phyloP scores from a whole-genome alignment of 2,797 vertebrate species.

The Pteronotus mesoamericanus region DNA sequence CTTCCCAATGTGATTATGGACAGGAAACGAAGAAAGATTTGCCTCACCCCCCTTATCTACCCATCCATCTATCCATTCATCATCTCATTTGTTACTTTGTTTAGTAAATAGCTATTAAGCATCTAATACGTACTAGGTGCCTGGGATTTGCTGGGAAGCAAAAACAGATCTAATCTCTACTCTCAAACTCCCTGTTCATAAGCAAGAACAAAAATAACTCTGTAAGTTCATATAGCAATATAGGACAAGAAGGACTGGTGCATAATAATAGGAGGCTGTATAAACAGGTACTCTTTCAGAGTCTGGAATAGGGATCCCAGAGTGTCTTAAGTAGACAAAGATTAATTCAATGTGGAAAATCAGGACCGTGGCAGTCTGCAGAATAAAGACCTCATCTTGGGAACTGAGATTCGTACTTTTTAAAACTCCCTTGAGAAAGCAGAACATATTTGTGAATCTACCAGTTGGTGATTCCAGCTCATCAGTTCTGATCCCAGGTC shows the following conservation, averaged over 20 bases:
- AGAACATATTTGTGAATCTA: conserved; percentile 6
- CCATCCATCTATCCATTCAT: conserved; percentile 6
- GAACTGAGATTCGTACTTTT: not conserved
- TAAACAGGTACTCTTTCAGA: not conserved
- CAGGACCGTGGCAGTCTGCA: not conserved
- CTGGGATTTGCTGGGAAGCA: not conserved
- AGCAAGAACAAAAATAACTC: conserved; percentile 25
- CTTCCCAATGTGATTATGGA: conserved; percentile 25
- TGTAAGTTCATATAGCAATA: not conserved
- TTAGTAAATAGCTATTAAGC: not conserved
- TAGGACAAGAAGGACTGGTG: not conserved
- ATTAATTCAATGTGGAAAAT: not conserved
- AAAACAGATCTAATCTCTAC: not conserved
- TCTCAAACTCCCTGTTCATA: not conserved
- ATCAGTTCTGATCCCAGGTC: not conserved
- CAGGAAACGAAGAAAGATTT: conserved; percentile 32
- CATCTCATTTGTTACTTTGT: conserved; percentile 21
- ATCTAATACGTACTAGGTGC: not conserved
- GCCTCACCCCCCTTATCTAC: conserved; percentile 2
- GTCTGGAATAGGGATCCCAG: not conserved
- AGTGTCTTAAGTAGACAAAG: not conserved
- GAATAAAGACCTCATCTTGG: not conserved
- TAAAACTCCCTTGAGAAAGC: not conserved
- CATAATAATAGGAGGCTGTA: not conserved
- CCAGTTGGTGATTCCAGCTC: not conserved